Percentiles rank a stretch among this genome's conserved stretches.
Conservation (phyloP, 2,797 vertebrate species). For the Mergus octosetaceus region DNA sequence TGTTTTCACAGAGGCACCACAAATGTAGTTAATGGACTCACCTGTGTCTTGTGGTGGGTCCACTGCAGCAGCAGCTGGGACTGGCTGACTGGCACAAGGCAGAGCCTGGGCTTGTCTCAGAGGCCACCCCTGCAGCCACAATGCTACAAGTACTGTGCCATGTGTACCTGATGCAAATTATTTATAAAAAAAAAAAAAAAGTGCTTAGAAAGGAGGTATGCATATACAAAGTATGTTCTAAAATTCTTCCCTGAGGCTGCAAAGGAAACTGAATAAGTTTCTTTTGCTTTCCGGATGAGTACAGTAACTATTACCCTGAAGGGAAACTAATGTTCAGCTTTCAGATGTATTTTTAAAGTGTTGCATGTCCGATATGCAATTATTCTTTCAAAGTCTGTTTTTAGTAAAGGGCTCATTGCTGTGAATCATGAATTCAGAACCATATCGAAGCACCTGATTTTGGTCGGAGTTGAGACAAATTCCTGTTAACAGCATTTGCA, state of each 20-base stretch:
- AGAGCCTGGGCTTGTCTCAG: neutral
- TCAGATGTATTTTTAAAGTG: neutral
- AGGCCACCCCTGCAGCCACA: neutral
- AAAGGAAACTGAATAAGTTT: neutral
- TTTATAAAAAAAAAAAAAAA: too few species aligned
- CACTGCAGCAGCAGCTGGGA: fast-evolving
- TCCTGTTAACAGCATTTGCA: neutral
- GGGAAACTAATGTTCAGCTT: neutral
- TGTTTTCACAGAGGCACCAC: neutral
- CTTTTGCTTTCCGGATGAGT: neutral
- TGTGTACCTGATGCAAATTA: fast-evolving
- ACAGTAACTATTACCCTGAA: neutral
- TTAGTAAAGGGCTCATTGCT: neutral
- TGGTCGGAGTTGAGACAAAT: neutral
- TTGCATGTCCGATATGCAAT: neutral
- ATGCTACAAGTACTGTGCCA: neutral
- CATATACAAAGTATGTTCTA: neutral
- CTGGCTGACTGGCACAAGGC: fast-evolving
- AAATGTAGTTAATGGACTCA: fast-evolving
- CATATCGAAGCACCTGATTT: neutral
- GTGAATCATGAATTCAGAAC: neutral
- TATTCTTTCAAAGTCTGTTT: neutral
- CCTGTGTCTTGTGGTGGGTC: too few species aligned
- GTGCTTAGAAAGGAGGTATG: neutral
- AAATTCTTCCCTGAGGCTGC: neutral